Conservation (phyloP, 2,113 vertebrate genomes). For the Callipepla squamata region DNA sequence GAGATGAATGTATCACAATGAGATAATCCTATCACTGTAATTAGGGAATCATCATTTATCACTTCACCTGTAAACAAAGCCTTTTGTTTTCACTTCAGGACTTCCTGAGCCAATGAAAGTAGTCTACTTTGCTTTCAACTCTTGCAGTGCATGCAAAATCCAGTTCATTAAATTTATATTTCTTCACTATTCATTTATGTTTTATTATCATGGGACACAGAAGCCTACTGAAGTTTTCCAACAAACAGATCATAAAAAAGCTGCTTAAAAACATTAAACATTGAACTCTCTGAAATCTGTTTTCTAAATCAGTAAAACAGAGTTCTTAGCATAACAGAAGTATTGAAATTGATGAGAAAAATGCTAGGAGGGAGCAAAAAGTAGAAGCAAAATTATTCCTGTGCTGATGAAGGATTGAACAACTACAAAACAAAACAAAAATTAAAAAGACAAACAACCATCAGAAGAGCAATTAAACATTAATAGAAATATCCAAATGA, state of each 20-base stretch:
- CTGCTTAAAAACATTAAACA: not conserved
- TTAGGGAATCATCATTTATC: slow-evolving; percentile 70
- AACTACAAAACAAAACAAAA: not conserved
- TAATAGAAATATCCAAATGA: not conserved
- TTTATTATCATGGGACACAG: not conserved
- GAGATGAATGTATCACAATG: slow-evolving; percentile 71
- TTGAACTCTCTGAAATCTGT: not conserved
- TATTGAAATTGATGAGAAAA: not conserved
- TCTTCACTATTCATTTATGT: not conserved
- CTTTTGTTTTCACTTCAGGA: slow-evolving; percentile 22
- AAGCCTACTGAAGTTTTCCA: not conserved
- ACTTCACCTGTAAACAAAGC: slow-evolving; percentile 63
- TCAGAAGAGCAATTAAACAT: not conserved
- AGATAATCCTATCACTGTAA: slow-evolving; percentile 71
- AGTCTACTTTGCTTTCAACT: not conserved
- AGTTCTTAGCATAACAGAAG: not conserved
- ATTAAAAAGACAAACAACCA: not conserved
- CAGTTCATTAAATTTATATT: not conserved
- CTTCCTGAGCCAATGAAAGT: not conserved
- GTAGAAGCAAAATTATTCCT: not conserved
- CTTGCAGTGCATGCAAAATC: not conserved
- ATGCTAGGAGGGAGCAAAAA: not conserved
- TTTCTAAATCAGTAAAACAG: not conserved
- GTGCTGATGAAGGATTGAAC: not conserved
- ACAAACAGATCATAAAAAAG: not conserved